These are phyloP conservation scores for Parnassius mnemosyne DNA, from an alignment of 2,888 invertebrate genomes.

Conservation along the genomic window DNA sequence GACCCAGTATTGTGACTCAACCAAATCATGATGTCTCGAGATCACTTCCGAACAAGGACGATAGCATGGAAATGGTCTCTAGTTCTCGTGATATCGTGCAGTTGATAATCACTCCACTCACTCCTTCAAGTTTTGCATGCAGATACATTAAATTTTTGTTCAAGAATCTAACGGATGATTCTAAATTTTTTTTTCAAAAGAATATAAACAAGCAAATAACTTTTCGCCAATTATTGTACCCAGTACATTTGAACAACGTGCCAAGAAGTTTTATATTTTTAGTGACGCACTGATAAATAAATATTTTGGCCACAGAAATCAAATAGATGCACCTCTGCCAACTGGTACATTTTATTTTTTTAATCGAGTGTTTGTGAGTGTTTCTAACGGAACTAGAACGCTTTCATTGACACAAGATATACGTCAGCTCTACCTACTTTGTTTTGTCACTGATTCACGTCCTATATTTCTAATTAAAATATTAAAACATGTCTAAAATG, in stretches of 20 bases:
- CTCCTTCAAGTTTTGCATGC: too few relatives aligned
- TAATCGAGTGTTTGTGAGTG: conserved; percentile 1
- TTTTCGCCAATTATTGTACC: not conserved
- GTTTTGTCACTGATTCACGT: not conserved
- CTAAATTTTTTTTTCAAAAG: not conserved
- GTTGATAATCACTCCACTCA: too few relatives aligned
- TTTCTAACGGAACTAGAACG: conserved; percentile 18
- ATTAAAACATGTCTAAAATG: not conserved
- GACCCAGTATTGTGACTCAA: too few relatives aligned
- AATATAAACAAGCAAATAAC: not conserved
- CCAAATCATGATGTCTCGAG: too few relatives aligned
- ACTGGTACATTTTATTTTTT: conserved; percentile 6
- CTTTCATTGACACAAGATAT: conserved; percentile 12
- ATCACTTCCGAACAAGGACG: too few relatives aligned
- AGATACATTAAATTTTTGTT: too few relatives aligned
- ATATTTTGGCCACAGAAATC: conserved; percentile 13
- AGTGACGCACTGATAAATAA: conserved; percentile 19
- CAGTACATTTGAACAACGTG: not conserved
- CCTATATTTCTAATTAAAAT: not conserved
- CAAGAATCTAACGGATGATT: too few relatives aligned
- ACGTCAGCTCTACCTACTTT: conserved; percentile 1
- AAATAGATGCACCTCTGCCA: conserved; percentile 12
- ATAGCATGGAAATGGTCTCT: too few relatives aligned
- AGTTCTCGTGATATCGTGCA: too few relatives aligned
- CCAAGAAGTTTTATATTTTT: conserved; percentile 9